Evolutionary conservation across 2,888 invertebrate species (phyloP).

Genomic region (Pollenia amentaria): DNA sequence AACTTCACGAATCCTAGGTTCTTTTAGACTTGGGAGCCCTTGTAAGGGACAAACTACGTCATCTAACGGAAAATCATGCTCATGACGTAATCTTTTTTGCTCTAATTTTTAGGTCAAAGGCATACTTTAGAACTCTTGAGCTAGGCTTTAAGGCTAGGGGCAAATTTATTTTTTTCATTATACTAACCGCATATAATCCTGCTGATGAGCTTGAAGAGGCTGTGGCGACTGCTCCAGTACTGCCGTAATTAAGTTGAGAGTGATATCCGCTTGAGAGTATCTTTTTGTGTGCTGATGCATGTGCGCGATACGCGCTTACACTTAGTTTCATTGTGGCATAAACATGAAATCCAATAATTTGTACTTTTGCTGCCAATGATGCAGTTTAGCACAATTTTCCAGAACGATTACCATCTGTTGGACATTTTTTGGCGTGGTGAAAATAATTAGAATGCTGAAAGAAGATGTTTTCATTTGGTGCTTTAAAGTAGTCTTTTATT

Average conservation of each 20-base stretch:
- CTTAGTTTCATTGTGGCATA: conserved; percentile 90
- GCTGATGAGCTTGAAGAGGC: conserved; percentile 86
- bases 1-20: too few relatives aligned
- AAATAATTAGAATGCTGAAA: conserved; percentile 12
- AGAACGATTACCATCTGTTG: conserved; percentile 45
- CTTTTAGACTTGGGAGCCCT: too few relatives aligned
- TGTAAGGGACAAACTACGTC: too few relatives aligned
- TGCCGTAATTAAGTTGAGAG: conserved; percentile 91
- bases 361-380: conserved; percentile 40
- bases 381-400: conserved; percentile 28
- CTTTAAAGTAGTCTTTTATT: conserved; percentile 8
- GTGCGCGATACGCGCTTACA: conserved; percentile 94
- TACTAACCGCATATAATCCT: conserved; percentile 86
- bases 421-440: conserved; percentile 29
- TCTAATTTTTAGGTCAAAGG: background rate
- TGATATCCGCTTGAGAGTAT: conserved; percentile 92
- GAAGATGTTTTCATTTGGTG: background rate
- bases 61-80: too few relatives aligned
- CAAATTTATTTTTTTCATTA: background rate
- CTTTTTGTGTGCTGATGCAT: conserved; percentile 95
- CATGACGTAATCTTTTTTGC: too few relatives aligned
- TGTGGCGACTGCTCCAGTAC: conserved; percentile 88
- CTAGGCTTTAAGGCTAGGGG: too few relatives aligned
- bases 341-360: conserved; percentile 64
- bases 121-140: background rate